Evolutionary conservation across 2,888 invertebrate genomes (phyloP), one percentile per base, ranked within the genome.

Genomic region (Coelopa pilipes): DNA sequence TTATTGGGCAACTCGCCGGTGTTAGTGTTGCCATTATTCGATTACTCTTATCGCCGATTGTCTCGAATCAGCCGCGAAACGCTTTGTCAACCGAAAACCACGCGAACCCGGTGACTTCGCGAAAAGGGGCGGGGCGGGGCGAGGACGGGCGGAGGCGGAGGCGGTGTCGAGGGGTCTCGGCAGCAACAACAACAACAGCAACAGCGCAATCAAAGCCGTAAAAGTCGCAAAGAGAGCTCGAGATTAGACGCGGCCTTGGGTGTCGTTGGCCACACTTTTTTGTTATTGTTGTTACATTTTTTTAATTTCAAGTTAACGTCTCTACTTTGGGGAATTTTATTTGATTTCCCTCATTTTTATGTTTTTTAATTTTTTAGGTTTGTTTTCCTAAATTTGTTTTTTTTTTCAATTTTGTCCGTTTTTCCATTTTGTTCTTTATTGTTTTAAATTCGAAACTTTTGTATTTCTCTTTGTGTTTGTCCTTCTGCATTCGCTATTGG

Each of bases 161-260:
- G n/a, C n/a, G n/a, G n/a, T n/a, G n/a, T n/a, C n/a, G n/a, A n/a
- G n/a, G n/a, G n/a, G n/a, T n/a, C n/a, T 19, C 7, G 15, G 19
- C n/a, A 55, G 15, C 10, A 55, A 55, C 7, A 55, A 11, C 55
- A 55, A 7, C 10, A 55, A 10, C 55, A 13, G 19, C 15, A 13
- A 10, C 15, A 17, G 21, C 10, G 21, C n/a, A 57, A 57, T 19
- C 17, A 17, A 57, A 17, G 11, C 17, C 11, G 21, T 17, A 57
- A 15, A 11, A 57, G 2, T 7, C 17, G n/a, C 11, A 57, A 17
- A 57, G 15, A 11, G 21, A 11, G 34, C 24, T 60, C 12, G 7
- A 60, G 60, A 60, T 60, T 60, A 60, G 60, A 60, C 24, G 24
- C 60, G 60, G 60, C 60, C 60, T 60, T 60, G 60, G 24, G 60